Conservation (phyloP, 2,113 vertebrate genomes). For the Phaetusa simplex region DNA sequence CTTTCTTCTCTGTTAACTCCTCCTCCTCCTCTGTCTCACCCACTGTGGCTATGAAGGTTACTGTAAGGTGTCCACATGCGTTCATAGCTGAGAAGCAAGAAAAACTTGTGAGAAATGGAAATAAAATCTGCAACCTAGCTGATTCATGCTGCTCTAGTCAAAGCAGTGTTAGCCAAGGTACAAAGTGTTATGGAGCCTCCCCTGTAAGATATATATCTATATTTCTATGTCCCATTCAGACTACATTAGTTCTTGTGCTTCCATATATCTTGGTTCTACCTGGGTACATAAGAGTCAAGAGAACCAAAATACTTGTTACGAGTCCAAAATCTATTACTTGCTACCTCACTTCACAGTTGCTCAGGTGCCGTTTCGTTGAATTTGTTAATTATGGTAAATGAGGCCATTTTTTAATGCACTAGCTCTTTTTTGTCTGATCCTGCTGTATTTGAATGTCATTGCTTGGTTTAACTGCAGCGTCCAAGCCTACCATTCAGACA, state of each 20-base stretch:
- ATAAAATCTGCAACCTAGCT: neutral
- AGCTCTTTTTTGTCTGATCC: accelerated
- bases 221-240: neutral
- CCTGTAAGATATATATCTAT: neutral
- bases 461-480: neutral
- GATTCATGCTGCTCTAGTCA: neutral
- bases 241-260: neutral
- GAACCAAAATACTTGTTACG: neutral
- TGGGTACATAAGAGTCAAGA: neutral
- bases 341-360: neutral
- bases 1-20: neutral
- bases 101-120: neutral
- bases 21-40: neutral
- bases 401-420: neutral
- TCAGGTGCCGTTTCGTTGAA: neutral
- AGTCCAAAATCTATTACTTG: neutral
- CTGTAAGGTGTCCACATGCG: neutral
- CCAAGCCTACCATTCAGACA: neutral
- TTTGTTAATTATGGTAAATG: neutral
- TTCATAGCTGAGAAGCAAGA: neutral
- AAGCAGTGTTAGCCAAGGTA: neutral
- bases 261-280: neutral
- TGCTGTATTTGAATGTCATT: neutral
- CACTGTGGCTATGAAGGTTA: neutral
- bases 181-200: neutral